Conservation (phyloP, 2,113 vertebrate genomes). For the Tricholaema leucomelas region DNA sequence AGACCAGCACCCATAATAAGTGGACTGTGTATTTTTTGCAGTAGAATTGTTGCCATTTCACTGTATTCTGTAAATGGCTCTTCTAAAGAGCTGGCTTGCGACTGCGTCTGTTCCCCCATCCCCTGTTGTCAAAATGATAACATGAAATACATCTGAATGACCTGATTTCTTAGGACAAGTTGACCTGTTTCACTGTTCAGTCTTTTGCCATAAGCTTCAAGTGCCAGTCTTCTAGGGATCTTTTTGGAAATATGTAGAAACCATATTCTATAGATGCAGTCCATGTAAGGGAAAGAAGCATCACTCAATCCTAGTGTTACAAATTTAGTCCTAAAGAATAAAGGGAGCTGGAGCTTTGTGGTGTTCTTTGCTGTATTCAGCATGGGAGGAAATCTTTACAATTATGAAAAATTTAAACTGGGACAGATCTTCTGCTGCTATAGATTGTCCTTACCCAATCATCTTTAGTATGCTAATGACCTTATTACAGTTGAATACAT, state of each 20-base stretch:
- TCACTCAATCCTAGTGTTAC: neutral
- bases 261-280: neutral
- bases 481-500: neutral
- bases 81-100: slow-evolving; percentile 4
- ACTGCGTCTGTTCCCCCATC: neutral
- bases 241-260: slow-evolving; percentile 28
- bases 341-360: neutral
- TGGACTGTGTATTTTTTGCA: neutral
- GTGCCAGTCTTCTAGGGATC: slow-evolving; percentile 42
- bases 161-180: slow-evolving; percentile 69
- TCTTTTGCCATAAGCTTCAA: slow-evolving; percentile 54
- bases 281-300: neutral
- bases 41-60: neutral
- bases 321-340: slow-evolving; percentile 5
- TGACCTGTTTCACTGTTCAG: slow-evolving; percentile 67
- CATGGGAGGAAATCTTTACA: neutral
- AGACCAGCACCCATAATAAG: neutral
- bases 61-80: neutral
- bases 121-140: slow-evolving; percentile 66
- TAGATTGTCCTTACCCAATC: neutral
- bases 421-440: neutral
- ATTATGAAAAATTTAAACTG: neutral
- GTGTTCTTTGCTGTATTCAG: neutral
- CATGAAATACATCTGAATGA: slow-evolving; percentile 49
- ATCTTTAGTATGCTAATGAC: neutral